Evolutionary conservation across 2,888 invertebrate genomes (phyloP), one percentile per base, ranked within the genome.

Genomic region (Catocala sponsa): DNA sequence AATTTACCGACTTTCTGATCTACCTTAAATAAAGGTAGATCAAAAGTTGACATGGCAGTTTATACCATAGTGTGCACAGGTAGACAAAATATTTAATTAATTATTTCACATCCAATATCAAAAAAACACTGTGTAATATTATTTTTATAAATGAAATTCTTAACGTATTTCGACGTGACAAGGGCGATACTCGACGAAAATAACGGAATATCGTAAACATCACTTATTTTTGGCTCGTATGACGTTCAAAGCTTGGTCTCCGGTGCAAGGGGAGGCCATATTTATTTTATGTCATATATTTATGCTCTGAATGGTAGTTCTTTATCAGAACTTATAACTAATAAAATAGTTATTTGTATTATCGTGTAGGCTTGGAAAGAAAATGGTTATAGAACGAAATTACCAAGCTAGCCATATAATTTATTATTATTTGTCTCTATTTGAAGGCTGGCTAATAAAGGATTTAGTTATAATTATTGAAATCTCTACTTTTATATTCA

Each of bases 1-100:
- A 15, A 15, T 15, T 15, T 15, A 15, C 15, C 15, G 15, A 15
- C 15, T 1, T 15, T 15, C 15, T 15, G 15, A 15, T 15, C 15
- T 15, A 15, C 15, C 15, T 15, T 15, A 15, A 15, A 15, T 15
- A 15, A 15, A 15, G 2, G 15, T 15, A 38, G 35, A 38, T 38
- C 35, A 38, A 38, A 38, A 38, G 4, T 38, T 38, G 6, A 38
- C 13, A 46, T 11, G 0, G 10, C 42, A 46, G 15, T 46, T 13
- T 46, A 11, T 33, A 11, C 6, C 9, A 33, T n/a, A 48, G 7
- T 25, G 6, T 5, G 35, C 32, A 50, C 50, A 50, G 50, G 50
- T 50, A 50, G 12, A 11, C 50, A 12, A 50, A 35, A 50, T 50
- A 50, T 50, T 50, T 50, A 25, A 50, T 50, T 35, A 50, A 33